Conservation (phyloP, 2,888 invertebrate species). For the Chorisops tibialis region DNA sequence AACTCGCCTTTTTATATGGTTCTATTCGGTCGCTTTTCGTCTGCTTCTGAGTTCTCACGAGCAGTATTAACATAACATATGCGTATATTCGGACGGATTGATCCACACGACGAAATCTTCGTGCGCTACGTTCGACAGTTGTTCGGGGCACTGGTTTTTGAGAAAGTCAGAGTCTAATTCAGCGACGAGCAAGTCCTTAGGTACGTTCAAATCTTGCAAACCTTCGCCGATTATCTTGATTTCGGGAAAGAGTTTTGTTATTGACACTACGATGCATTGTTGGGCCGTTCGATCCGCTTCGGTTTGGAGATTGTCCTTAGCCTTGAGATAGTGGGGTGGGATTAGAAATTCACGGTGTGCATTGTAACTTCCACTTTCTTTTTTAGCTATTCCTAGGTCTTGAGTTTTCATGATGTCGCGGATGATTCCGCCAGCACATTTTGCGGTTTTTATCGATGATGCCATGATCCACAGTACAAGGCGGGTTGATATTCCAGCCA, state of each 20-base stretch:
- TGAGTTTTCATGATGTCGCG: constrained; percentile 87
- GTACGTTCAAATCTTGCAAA: constrained; percentile 58
- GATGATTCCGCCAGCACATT: constrained; percentile 83
- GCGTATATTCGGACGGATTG: constrained; percentile 97
- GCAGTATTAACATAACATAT: too few relatives aligned
- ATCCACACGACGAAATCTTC: constrained; percentile 95
- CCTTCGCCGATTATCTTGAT: constrained; percentile 87
- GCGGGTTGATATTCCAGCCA: constrained; percentile 20
- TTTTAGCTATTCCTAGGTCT: constrained; percentile 87
- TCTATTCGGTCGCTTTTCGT: too few relatives aligned
- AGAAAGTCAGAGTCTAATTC: constrained; percentile 68
- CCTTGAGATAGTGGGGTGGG: constrained; percentile 54
- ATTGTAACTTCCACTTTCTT: constrained; percentile 57
- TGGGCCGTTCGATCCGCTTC: constrained; percentile 97
- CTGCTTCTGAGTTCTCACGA: too few relatives aligned
- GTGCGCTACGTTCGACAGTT: constrained; percentile 62
- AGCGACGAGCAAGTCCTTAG: constrained; percentile 73
- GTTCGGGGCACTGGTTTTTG: constrained; percentile 63
- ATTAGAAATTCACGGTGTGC: too few relatives aligned
- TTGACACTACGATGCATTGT: constrained; percentile 84
- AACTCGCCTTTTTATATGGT: too few relatives aligned
- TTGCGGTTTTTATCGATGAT: constrained; percentile 59
- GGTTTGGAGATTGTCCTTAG: constrained; percentile 92
- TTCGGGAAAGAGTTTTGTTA: constrained; percentile 78
- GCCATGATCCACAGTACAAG: constrained; percentile 48